Evolutionary conservation across 2,888 invertebrate genomes (phyloP), one percentile per base, ranked within the genome.

Genomic region (Nysson spinosus): DNA sequence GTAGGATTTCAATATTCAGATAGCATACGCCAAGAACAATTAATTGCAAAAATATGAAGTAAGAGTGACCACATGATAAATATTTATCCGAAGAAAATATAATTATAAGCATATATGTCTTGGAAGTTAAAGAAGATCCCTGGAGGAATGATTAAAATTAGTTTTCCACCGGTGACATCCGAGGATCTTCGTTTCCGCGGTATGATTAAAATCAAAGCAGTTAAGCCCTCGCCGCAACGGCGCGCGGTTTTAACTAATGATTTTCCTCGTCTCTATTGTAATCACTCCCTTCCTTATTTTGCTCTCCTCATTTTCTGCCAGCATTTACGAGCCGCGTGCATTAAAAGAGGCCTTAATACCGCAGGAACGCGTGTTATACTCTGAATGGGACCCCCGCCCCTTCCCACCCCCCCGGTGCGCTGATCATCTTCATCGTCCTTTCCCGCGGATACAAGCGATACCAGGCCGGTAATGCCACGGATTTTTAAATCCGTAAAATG

Each of bases 171-270:
- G 28, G 20, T 9, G 14, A n/a, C 34, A n/a, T 30, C 17, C 14
- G 28, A 32, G 24, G 42, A 47, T 42, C 34, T 61, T 47, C 40
- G 40, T 55, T 35, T 17, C 42, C 17, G 42, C 12, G 17, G 49
- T 16, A 52, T 39, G 56, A 47, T 50, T 50, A 50, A 56, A 66
- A 63, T 66, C 63, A 56, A 57, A 66, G 51, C 63, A 46, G 49
- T 66, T 63, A 63, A 66, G 47, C 66, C 44, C 30, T 24, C 30
- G 26, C n/a, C n/a, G n/a, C n/a, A n/a, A n/a, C n/a, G n/a, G n/a
- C 28, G 46, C 20, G 11, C 30, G 5, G 46, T 34, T 32, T 46
- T 54, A 61, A 55, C 52, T 42, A 39, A 52, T 51, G 66, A 67
- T 63, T 67, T 39, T 19, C 44, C 50, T 20, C 35, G 46, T 24